These are phyloP conservation scores for Orbicella faveolata DNA, from an alignment of 64 coral and sea anemone genomes.

Conservation along the genomic window DNA sequence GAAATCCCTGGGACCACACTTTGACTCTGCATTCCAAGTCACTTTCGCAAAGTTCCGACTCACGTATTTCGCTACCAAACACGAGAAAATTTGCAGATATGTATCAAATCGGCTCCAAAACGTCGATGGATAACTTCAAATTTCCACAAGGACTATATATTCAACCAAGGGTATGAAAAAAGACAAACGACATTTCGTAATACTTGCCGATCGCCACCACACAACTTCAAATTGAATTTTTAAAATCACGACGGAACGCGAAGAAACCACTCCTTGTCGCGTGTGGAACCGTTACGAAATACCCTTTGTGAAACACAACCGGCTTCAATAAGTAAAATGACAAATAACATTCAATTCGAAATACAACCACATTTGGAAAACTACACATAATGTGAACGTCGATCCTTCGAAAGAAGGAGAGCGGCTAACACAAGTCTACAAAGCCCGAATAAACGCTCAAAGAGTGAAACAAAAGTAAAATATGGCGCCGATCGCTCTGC, in stretches of 20 bases:
- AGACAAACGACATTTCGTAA: no score
- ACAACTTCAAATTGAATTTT: not conserved
- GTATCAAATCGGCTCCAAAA: no score
- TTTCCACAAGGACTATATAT: no score
- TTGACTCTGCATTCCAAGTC: no score
- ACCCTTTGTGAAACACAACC: not conserved
- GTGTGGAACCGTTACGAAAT: not conserved
- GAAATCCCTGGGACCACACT: no score
- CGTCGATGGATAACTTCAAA: no score
- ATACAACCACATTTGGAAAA: not conserved
- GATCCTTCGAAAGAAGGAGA: not conserved
- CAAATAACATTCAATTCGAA: not conserved
- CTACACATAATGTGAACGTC: not conserved
- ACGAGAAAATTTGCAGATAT: no score
- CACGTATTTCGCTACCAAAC: no score
- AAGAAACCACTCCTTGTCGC: not conserved
- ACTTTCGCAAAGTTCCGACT: no score
- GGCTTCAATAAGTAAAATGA: not conserved
- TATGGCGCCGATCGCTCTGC: slow-evolving; percentile 18
- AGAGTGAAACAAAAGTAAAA: slow-evolving; percentile 31
- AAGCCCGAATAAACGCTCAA: slow-evolving; percentile 1
- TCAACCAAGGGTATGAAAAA: no score
- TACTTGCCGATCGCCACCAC: no score
- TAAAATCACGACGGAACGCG: not conserved
- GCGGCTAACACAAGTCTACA: not conserved